phyloP scores from a whole-genome alignment of 53 echinoderm and acorn worm species.

The Astropecten irregularis region DNA sequence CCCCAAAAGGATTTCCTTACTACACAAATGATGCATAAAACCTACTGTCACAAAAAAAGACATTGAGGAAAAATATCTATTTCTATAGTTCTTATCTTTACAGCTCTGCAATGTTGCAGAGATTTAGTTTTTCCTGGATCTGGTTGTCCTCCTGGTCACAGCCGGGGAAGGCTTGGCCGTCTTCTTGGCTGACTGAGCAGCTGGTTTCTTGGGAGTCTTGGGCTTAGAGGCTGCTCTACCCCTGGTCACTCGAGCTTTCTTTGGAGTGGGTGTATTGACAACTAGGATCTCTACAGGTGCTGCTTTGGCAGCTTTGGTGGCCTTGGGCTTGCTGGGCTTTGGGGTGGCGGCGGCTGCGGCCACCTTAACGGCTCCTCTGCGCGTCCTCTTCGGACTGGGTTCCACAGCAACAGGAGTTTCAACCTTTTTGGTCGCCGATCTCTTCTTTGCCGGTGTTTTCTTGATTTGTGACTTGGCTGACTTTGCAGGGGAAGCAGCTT shows the following conservation, averaged over 20 bases:
- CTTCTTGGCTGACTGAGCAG: slow-evolving; percentile 32
- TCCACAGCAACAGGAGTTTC: neutral
- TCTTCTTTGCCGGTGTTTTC: slow-evolving; percentile 32
- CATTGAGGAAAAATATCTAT: too few species aligned
- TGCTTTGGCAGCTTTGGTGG: neutral
- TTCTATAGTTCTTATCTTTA: too few species aligned
- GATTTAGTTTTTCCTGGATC: slow-evolving; percentile 36
- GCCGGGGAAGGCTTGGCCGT: slow-evolving; percentile 47
- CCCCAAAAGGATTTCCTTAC: too few species aligned
- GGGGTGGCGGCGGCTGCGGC: slow-evolving; percentile 29
- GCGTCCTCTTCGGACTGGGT: slow-evolving; percentile 57
- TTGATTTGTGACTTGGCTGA: slow-evolving; percentile 5
- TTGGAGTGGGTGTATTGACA: slow-evolving; percentile 6
- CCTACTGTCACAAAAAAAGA: too few species aligned
- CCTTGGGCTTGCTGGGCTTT: slow-evolving; percentile 10
- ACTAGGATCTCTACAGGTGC: neutral
- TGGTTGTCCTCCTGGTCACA: slow-evolving; percentile 29
- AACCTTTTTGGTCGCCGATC: slow-evolving; percentile 27
- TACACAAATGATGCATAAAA: too few species aligned
- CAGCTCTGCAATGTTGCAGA: too few species aligned
- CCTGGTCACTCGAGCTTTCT: neutral
- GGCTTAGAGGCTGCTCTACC: neutral
- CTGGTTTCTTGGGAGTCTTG: slow-evolving; percentile 2
- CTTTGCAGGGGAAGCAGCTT: neutral
- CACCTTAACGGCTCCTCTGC: slow-evolving; percentile 53